phyloP scores from a whole-genome alignment of 2,797 vertebrate species.

The Tenualosa ilisha region DNA sequence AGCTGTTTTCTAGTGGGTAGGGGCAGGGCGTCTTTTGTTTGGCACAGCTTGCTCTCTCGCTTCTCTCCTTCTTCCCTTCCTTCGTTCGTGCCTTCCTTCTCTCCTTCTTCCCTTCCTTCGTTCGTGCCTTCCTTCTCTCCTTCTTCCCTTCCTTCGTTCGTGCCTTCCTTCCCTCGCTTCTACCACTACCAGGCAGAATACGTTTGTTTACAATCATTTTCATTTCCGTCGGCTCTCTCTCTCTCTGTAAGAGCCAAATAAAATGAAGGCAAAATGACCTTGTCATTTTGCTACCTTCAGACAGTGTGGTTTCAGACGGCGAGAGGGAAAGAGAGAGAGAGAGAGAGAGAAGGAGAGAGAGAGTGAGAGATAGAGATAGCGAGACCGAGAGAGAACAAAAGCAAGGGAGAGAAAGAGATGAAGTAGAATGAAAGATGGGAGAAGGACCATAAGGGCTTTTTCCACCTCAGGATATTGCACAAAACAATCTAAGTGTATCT shows the following conservation, averaged over 20 bases:
- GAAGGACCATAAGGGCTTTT: conserved; percentile 32
- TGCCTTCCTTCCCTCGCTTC: background rate
- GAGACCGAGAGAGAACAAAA: background rate
- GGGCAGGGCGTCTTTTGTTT: conserved; percentile 38
- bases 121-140: too few species aligned
- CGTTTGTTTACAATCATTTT: conserved; percentile 30
- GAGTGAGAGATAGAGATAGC: conserved; percentile 32
- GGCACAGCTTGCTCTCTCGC: conserved; percentile 14
- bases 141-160: too few species aligned
- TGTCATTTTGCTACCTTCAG: background rate
- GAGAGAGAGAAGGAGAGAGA: conserved; percentile 21
- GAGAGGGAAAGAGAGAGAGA: conserved; percentile 29
- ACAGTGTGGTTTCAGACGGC: conserved; percentile 25
- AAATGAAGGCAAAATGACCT: background rate
- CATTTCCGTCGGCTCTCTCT: background rate
- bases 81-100: background rate
- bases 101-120: background rate
- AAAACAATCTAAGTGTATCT: conserved; percentile 47
- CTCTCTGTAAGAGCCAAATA: background rate
- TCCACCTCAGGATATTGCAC: conserved; percentile 50
- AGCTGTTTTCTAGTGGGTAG: conserved; percentile 19
- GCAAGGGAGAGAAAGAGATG: conserved; percentile 8
- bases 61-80: too few species aligned
- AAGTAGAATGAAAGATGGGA: conserved; percentile 43
- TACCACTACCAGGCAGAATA: conserved; percentile 35